A percentile compares a stretch with the other conserved stretches of the same genome.
Evolutionary conservation across 1,140 invertebrate genomes (phyloP).

Genomic region (Trichomalopsis sarcophagae): DNA sequence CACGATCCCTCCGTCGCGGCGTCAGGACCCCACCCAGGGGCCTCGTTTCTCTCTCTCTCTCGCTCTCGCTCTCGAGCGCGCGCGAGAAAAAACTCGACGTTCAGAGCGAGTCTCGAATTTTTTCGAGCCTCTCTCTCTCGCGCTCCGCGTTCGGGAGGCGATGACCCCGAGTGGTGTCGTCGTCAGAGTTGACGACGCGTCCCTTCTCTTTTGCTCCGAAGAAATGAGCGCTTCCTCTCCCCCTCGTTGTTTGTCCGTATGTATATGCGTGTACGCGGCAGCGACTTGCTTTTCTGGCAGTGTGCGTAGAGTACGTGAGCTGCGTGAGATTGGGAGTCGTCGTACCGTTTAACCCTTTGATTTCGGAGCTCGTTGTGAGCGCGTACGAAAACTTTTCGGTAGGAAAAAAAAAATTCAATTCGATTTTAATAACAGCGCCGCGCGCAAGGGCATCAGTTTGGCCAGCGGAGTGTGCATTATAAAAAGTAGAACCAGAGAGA

Average conservation of each 20-base stretch:
- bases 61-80: not conserved
- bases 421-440: not conserved
- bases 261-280: not conserved
- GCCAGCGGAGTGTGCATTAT: no score
- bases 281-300: not conserved
- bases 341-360: not conserved
- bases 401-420: not conserved
- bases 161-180: conserved; percentile 33
- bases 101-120: conserved; percentile 22
- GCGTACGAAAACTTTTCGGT: no score
- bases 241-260: not conserved
- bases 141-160: conserved; percentile 40
- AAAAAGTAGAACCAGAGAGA: not conserved
- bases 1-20: not conserved
- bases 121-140: conserved; percentile 5
- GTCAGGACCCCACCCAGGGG: conserved; percentile 38
- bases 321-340: not conserved
- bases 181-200: conserved; percentile 9
- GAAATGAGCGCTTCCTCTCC: conserved; percentile 38
- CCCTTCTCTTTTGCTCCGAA: conserved; percentile 38
- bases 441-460: not conserved
- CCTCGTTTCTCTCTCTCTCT: conserved; percentile 19
- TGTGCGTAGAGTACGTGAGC: not conserved
- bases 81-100: conserved; percentile 29
- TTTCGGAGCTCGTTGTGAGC: not conserved